phyloP scores from a whole-genome alignment of 2,797 vertebrate species.

The Myotis vivesi region DNA sequence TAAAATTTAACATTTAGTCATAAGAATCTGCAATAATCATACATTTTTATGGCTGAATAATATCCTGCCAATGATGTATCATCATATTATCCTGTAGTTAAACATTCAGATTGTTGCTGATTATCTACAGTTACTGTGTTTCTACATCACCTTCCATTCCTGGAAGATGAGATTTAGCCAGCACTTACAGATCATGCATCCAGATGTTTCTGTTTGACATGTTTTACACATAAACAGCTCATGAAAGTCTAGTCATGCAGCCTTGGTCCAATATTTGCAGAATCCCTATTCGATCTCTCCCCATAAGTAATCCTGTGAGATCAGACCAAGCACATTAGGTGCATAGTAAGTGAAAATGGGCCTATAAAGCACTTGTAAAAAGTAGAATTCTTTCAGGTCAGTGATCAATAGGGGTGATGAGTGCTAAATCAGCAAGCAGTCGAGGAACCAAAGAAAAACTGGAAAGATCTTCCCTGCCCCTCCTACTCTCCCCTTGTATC shows the following conservation, averaged over 20 bases:
- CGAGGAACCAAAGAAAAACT: not conserved
- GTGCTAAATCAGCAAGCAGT: not conserved
- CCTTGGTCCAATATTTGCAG: not conserved
- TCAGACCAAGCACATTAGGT: not conserved
- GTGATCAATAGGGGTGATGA: not conserved
- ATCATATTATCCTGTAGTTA: not conserved
- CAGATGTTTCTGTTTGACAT: not conserved
- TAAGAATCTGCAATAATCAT: not conserved
- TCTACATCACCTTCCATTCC: not conserved
- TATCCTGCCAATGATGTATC: not conserved
- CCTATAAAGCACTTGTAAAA: not conserved
- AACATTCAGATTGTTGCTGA: not conserved
- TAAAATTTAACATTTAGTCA: not conserved
- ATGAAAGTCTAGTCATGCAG: not conserved
- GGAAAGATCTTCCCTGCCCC: not conserved
- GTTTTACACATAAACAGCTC: not conserved
- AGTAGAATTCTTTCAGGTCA: not conserved
- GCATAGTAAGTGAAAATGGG: not conserved
- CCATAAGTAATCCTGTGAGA: not conserved
- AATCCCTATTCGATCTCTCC: not conserved
- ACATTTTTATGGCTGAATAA: not conserved
- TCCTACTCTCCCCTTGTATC: fast-evolving
- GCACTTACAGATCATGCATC: not conserved
- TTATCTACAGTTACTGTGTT: not conserved
- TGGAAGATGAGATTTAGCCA: not conserved